Evolutionary conservation across 2,797 vertebrate genomes (phyloP), one percentile per base, ranked within the genome.

Genomic region (Danio kyathit): DNA sequence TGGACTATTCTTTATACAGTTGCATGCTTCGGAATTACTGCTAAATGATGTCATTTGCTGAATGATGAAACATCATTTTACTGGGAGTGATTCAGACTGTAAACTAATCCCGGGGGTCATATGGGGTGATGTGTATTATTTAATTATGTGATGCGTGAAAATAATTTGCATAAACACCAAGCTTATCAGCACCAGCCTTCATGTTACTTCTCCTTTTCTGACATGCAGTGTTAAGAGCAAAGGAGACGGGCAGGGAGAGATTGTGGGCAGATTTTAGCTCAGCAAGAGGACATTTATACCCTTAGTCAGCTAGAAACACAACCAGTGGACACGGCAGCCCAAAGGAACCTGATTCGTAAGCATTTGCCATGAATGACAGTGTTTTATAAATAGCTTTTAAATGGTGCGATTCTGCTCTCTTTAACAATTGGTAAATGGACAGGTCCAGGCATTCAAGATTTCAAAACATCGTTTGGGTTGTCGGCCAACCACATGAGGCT

Each of bases 221-320:
- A 70, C 44, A 29, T 61, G 41, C 14, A 17, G 17, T 52, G 56
- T 65, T 48, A 52, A 38, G 12, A 38, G 54, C 5, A 6, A 69
- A 56, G 29, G 7, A 70, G 38, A 51, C 2, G 12, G 13, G 13
- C 11, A 19, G 7, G 13, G 38, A 59, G 67, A 71, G 59, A 59
- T 72, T 19, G 48, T 57, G 56, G 51, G 57, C 21, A 48, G 74
- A 70, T 61, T 61, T 65, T 77, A 77, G 46, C 81, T 77, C 66
- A 82, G 54, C 57, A 17, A 67, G 67, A 79, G 70, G 49, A 74
- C 48, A 69, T 10, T 17, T 14, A 61, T 11, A 19, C 59, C 29
- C 74, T 79, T 79, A 74, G 70, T 83, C 82, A 83, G 82, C 76
- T 74, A 66, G 19, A 80, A 79, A 14, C 70, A 79, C 46, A 74